Evolutionary conservation across 2,797 vertebrate species (phyloP).

Genomic region (Pampus argenteus): DNA sequence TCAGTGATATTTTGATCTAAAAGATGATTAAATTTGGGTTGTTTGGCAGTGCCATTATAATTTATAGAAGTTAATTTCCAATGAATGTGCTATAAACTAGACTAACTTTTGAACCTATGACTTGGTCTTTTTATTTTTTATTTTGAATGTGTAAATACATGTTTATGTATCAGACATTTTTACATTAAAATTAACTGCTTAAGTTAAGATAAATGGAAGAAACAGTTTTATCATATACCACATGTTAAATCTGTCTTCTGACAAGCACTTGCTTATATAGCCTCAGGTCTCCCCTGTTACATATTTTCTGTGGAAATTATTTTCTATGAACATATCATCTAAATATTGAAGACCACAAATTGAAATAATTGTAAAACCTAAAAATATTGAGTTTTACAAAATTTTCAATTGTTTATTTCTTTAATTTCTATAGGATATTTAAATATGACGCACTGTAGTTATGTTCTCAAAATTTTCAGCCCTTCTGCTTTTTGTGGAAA

Average conservation of each 20-base stretch:
- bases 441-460: constrained; percentile 5
- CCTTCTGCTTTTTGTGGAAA: constrained; percentile 12
- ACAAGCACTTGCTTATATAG: neutral
- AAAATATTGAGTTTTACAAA: constrained; percentile 5
- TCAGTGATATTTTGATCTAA: neutral
- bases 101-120: constrained; percentile 6
- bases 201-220: neutral
- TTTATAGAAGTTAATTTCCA: neutral
- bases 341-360: neutral
- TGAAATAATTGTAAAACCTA: neutral
- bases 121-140: neutral
- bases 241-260: neutral
- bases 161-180: constrained; percentile 3
- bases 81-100: neutral
- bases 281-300: constrained; percentile 2
- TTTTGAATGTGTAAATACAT: neutral
- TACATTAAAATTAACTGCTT: neutral
- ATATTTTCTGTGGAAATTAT: constrained; percentile 6
- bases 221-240: neutral
- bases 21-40: neutral
- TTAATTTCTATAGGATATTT: neutral
- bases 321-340: constrained; percentile 2
- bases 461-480: constrained; percentile 25
- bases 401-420: neutral
- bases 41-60: neutral